Evolutionary conservation across 2,113 vertebrate species (phyloP), one percentile per base, ranked within the genome.

Genomic region (Sebastes schlegelii): DNA sequence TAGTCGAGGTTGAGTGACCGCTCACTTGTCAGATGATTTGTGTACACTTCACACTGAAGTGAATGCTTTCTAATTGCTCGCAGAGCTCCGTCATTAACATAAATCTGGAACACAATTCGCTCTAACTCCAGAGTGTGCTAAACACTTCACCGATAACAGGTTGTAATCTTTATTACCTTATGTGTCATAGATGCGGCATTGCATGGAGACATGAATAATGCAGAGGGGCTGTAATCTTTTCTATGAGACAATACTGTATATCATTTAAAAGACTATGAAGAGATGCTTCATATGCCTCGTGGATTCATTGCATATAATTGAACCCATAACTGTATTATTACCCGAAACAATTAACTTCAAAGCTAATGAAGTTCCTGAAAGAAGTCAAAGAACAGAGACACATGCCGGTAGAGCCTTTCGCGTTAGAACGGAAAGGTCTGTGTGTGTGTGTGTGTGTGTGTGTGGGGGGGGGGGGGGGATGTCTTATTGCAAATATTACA

Each of bases 141-240:
- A 88, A 91, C 92, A 89, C 88, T 91, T 86, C 68, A 91, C 63
- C 89, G 84, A 93, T 86, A 92, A 88, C 71, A 85, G 89, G 92
- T 92, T 93, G 84, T 90, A 91, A 91, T 89, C 92, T 94, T 94
- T 91, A 94, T 94, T 89, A 85, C 87, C 90, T 88, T 92, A 87
- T 83, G 84, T 92, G 86, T 92, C 89, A 89, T 88, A 88, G 79
- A 85, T 85, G 74, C 70, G 8, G 83, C 84, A 86, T 85, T 62
- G 77, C 82, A 79, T 82, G 74, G 79, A 91, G 79, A 83, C 82
- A 91, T 93, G 85, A 93, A 92, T 94, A 92, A 92, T 89, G 90
- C 88, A 91, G 83, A 78, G 87, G 34, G 78, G 74, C 85, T 91
- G 79, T 91, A 83, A 88, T 90, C 86, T 81, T 78, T 77, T 87